Base-by-base conservation (phyloP, 2,797 vertebrate species). In the Oryzias dopingdopingensis region DNA sequence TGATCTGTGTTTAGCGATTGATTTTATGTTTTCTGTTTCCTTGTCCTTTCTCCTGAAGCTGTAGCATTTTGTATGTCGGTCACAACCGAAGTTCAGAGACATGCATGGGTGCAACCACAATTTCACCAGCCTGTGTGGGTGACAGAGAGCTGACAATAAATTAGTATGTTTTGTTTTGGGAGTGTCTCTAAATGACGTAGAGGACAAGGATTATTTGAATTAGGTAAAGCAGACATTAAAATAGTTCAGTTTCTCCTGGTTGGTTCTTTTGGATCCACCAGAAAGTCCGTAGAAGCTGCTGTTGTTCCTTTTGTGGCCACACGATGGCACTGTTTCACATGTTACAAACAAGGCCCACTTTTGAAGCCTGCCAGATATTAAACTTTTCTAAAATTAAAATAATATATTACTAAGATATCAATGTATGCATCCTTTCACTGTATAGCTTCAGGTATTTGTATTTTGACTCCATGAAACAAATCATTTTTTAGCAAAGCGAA, bases 311-410 rank as follows among this genome's bases (percentile, higher is more conserved):
- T 56, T 53, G 2, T 16, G 37, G 22, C 80, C 87, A 87, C 68
- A 62, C 71, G 84, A 72, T 74, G 89, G 82, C 86, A 73, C 80
- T 79, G 66, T 83, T 77, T 72, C 62, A 44, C 55, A 63, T 55
- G 55, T 67, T 41, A 23, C 64, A 67, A 69, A 46, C 18, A 40
- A 49, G 69, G 61, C 20, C 32, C 47, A 51, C 65, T 74, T 29
- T 40, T 67, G 4, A 66, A 76, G 60, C 68, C 79, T 66, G 41
- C 42, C 58, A 23, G 54, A 61, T 50, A 58, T 68, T 75, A 65
- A 58, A 63, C 23, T 14, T 71, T 62, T 74, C 60, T 48, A 49
- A 58, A 59, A 20, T 54, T 14, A 53, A 24, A 24, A 37, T 50
- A 64, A 74, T 55, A 72, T 74, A 67, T 52, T 29, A 8, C 71